phyloP scores from a whole-genome alignment of 2,113 vertebrate species.

The Crotophaga sulcirostris region DNA sequence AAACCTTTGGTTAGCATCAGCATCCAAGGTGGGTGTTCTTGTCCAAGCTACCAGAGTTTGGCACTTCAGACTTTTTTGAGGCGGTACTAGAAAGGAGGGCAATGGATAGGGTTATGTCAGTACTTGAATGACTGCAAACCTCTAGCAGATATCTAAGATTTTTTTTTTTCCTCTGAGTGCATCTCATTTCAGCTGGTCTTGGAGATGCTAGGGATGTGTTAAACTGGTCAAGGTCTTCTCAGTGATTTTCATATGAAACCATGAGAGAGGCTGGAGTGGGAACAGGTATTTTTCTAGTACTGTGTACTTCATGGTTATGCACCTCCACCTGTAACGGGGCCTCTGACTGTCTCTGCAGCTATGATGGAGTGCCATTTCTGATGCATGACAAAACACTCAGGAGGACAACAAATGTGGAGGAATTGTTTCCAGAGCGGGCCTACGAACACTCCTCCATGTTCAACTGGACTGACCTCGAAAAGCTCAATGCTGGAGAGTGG shows the following conservation, averaged over 20 bases:
- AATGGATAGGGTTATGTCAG: not conserved
- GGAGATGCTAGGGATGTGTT: not conserved
- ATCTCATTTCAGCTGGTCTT: not conserved
- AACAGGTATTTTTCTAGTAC: not conserved
- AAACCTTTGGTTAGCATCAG: not conserved
- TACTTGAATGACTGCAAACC: not conserved
- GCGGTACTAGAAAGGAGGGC: not conserved
- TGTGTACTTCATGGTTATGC: accelerated
- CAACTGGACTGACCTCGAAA: conserved; percentile 92
- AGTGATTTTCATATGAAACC: not conserved
- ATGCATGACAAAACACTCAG: conserved; percentile 88
- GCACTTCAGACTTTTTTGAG: not conserved
- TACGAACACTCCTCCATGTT: conserved; percentile 83
- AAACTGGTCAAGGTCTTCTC: not conserved
- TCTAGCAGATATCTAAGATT: not conserved
- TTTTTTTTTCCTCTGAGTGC: not conserved
- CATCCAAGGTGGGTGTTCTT: not conserved
- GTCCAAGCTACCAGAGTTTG: accelerated
- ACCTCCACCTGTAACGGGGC: not conserved
- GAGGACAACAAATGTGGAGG: conserved; percentile 88
- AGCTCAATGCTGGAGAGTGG: conserved; percentile 92
- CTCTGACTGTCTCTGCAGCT: conserved; percentile 66
- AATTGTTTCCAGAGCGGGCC: conserved; percentile 81
- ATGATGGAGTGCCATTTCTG: conserved; percentile 92
- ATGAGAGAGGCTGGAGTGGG: not conserved